Conservation (phyloP, 2,888 invertebrate species). For the Exephanes ischioxanthus region DNA sequence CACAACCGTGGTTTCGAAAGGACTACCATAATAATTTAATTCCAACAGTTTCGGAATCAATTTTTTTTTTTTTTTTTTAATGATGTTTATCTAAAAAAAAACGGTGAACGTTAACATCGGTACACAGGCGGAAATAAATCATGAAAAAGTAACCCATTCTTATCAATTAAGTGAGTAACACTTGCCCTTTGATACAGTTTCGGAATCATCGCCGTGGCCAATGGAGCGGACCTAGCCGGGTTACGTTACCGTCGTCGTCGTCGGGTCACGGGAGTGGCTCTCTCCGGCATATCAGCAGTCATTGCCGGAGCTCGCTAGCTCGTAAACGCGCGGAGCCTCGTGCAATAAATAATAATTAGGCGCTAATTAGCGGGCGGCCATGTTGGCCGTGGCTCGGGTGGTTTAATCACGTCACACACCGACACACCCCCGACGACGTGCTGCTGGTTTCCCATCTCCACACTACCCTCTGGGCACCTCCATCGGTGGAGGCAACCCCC, state of each 20-base stretch:
- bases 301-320: slow-evolving; percentile 15
- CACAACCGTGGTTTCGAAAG: too few species aligned
- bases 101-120: too few species aligned
- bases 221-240: too few species aligned
- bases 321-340: slow-evolving; percentile 53
- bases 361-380: slow-evolving; percentile 82
- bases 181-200: too few species aligned
- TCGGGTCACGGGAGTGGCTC: slow-evolving; percentile 45
- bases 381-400: slow-evolving; percentile 76
- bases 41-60: too few species aligned
- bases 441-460: slow-evolving; percentile 59
- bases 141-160: too few species aligned
- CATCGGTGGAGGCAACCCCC: slow-evolving; percentile 47
- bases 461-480: slow-evolving; percentile 54
- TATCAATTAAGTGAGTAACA: too few species aligned
- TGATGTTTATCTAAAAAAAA: too few species aligned
- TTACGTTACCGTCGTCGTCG: neutral
- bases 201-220: too few species aligned
- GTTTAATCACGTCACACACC: slow-evolving; percentile 81
- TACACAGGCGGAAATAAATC: too few species aligned
- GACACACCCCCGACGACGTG: slow-evolving; percentile 68
- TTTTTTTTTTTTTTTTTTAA: too few species aligned
- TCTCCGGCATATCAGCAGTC: slow-evolving; percentile 22
- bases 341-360: slow-evolving; percentile 84
- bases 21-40: too few species aligned